phyloP scores from a whole-genome alignment of 1,140 invertebrate genomes.

The Marisa cornuarietis region DNA sequence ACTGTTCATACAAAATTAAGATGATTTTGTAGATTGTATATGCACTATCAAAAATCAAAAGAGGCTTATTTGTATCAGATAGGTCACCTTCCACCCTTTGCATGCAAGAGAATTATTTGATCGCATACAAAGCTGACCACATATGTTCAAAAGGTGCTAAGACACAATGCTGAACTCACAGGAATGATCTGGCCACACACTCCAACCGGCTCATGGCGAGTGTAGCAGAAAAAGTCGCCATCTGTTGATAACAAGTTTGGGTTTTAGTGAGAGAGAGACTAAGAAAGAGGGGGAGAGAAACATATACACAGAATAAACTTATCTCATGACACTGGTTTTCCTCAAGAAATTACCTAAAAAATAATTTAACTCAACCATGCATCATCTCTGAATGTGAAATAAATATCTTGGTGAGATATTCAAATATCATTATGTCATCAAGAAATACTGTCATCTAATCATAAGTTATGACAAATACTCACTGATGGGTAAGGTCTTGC shows the following conservation, averaged over 20 bases:
- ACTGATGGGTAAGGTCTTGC: constrained; percentile 86
- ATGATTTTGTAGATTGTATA: too few relatives aligned
- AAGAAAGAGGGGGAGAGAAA: background rate
- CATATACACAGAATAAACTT: background rate
- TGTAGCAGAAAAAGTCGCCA: constrained; percentile 59
- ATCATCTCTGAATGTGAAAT: background rate
- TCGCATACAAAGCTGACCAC: too few relatives aligned
- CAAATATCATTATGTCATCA: background rate
- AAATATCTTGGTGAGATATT: background rate
- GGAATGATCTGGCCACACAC: constrained; percentile 62
- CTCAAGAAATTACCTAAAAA: background rate
- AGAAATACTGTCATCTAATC: background rate
- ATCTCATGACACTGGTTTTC: background rate
- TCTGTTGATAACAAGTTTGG: constrained; percentile 40
- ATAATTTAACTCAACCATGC: background rate
- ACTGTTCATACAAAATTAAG: too few relatives aligned
- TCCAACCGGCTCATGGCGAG: constrained; percentile 62
- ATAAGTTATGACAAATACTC: constrained; percentile 30
- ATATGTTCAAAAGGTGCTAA: background rate
- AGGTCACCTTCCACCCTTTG: too few relatives aligned
- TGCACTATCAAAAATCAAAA: too few relatives aligned
- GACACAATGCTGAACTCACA: constrained; percentile 39
- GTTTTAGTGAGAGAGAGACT: too few relatives aligned
- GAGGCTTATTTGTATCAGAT: too few relatives aligned
- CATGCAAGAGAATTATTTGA: too few relatives aligned